Base-by-base conservation (phyloP, 2,888 invertebrate species). In the Cactoblastis cactorum region DNA sequence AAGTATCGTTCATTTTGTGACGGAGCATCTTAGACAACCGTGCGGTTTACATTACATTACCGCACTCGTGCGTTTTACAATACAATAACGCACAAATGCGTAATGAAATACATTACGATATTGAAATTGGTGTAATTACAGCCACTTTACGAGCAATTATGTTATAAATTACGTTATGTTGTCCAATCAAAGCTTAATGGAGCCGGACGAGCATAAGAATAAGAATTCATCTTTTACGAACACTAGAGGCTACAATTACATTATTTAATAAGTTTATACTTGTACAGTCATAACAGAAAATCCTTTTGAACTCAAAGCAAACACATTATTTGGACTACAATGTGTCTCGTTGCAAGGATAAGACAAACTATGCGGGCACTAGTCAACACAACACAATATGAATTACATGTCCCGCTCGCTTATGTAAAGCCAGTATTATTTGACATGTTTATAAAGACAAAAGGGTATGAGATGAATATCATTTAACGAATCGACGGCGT, bases 381-480 rank as follows among this genome's bases (percentile, higher is more conserved):
- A 56, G 64, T 64, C 70, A 15, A 48, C 32, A 41, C 54, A 53
- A 71, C 74, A 74, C 72, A 73, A 69, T 68, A 69, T 65, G 67
- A 72, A 71, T 77, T 73, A 77, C 77, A 78, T 78, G 80, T 77
- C 67, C 43, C 70, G 69, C 71, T 70, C 74, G 76, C 74, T 76
- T 80, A 75, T 74, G 70, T 72, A 69, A 69, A 74, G 65, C 69
- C 73, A 73, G 69, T 61, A 64, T 66, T 66, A 71, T 75, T 74
- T 83, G 83, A 87, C 83, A 81, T 85, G 80, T 85, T 86, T 83
- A 86, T 88, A 84, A 84, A 85, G 83, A 85, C 87, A 87, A 86
- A 58, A 86, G 80, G 77, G 73, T 71, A 73, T 71, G 79, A 43
- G 87, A 85, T 87, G 78, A 73, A 76, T 87, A 87, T 87, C 87